Evolutionary conservation across 2,113 vertebrate genomes (phyloP), one percentile per base, ranked within the genome.

Genomic region (Tenebrosternarchus preto): DNA sequence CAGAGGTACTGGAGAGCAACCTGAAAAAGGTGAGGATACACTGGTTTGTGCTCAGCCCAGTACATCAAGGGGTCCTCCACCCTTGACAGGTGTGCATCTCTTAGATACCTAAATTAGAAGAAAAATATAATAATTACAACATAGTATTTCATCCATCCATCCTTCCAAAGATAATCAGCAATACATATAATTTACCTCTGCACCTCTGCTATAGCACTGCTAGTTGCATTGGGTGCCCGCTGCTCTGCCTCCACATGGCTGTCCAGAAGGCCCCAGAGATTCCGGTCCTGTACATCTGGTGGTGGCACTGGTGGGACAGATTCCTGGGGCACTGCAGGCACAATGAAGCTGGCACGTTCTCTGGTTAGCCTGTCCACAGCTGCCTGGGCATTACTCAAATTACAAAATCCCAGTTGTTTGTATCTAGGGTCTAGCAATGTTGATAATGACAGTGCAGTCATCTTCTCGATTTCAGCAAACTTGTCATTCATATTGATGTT

Each of bases 1-100:
- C 55, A 57, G 55, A 57, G 55, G 55, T 57, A 7, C n/a, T 16
- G 53, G 12, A 57, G 55, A 57, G 17, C 55, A 57, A 57, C 55
- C 55, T 57, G 55, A 57, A 57, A 57, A 2, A 19, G 43, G 4
- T 61, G 59, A 11, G 59, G 59, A 22, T 61, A 61, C 5, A 61
- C 59, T 24, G n/a, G n/a, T 25, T 61, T 61, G 25, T 61, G 59
- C 25, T 20, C 22, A 22, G 63, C 29, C 63, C 63, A 66, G 25
- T 33, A 66, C 24, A 5, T 66, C 63, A 33, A 16, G 5, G 63
- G 25, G 15, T 31, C 63, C 63, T 33, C 12, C 17, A 5, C 3
- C 63, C 63, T 29, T 66, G 63, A 16, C 63, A 66, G 9, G 27
- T 66, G 63, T 66, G 63, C 63, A 66, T 66, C 63, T 66, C 63